Evolutionary conservation across 2,113 vertebrate species (phyloP).

Genomic region (Apteryx owenii): DNA sequence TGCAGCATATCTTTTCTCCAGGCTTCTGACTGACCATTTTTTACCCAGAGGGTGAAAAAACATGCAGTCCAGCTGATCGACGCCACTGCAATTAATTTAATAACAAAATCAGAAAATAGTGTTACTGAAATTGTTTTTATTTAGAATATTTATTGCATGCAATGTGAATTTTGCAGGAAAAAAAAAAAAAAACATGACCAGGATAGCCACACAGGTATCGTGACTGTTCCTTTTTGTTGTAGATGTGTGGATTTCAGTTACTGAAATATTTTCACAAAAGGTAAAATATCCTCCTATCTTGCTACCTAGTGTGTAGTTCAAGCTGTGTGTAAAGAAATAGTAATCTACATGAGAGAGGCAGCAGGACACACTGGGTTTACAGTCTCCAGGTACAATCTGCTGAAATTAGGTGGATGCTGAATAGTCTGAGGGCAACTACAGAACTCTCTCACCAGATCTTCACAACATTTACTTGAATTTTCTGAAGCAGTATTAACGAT

Average conservation of each 20-base stretch:
- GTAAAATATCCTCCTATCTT: not conserved
- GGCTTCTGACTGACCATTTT: not conserved
- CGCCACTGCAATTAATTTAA: not conserved
- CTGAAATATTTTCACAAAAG: not conserved
- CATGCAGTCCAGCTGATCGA: fast-evolving
- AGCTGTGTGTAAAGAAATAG: not conserved
- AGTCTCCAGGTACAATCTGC: not conserved
- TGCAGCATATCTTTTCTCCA: not conserved
- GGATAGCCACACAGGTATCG: not conserved
- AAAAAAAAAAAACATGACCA: not conserved
- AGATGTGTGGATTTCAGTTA: not conserved
- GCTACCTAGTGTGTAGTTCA: not conserved
- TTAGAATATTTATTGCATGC: not conserved
- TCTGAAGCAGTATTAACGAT: not conserved
- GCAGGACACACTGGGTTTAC: not conserved
- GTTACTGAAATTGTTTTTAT: not conserved
- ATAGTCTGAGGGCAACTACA: not conserved
- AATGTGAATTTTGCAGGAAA: not conserved
- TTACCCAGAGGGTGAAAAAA: not conserved
- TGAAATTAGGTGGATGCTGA: not conserved
- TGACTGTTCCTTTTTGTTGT: not conserved
- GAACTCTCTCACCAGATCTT: not conserved
- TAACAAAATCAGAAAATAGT: not conserved
- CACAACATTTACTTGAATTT: not conserved
- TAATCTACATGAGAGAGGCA: not conserved